phyloP scores from a whole-genome alignment of 2,797 vertebrate species.

The Nyctibius grandis region DNA sequence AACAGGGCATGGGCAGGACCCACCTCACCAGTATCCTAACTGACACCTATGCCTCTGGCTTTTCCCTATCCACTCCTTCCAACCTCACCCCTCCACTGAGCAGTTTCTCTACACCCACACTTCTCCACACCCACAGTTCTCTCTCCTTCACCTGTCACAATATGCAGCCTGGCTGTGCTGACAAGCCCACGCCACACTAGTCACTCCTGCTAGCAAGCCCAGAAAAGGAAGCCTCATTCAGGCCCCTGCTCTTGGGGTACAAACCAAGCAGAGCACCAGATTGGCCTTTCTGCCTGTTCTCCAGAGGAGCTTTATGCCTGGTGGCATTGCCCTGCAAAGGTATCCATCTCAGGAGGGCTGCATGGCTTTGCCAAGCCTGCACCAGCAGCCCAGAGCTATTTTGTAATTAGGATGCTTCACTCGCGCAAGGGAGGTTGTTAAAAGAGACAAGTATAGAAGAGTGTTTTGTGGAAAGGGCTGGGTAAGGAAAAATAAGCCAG shows the following conservation, averaged over 20 bases:
- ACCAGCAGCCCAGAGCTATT: background rate
- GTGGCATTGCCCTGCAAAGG: background rate
- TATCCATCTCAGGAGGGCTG: background rate
- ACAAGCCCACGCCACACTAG: background rate
- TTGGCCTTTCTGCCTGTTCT: background rate
- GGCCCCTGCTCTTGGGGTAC: background rate
- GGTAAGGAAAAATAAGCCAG: background rate
- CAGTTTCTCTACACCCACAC: constrained; percentile 42
- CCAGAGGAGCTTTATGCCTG: background rate
- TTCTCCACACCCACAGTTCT: background rate
- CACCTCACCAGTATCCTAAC: background rate
- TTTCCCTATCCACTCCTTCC: background rate
- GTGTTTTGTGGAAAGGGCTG: background rate
- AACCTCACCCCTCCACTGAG: background rate
- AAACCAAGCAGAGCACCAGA: background rate
- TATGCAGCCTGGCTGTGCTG: background rate
- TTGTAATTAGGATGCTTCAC: background rate
- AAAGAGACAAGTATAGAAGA: background rate
- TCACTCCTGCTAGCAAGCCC: background rate
- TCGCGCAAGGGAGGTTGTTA: background rate
- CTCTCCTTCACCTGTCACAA: background rate
- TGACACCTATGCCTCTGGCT: constrained; percentile 5
- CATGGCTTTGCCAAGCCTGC: background rate
- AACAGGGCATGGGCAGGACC: background rate
- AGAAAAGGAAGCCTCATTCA: background rate